A percentile compares a stretch with the other conserved stretches of the same genome.
Evolutionary conservation across 2,888 invertebrate species (phyloP).

Genomic region (Lithosia quadra): DNA sequence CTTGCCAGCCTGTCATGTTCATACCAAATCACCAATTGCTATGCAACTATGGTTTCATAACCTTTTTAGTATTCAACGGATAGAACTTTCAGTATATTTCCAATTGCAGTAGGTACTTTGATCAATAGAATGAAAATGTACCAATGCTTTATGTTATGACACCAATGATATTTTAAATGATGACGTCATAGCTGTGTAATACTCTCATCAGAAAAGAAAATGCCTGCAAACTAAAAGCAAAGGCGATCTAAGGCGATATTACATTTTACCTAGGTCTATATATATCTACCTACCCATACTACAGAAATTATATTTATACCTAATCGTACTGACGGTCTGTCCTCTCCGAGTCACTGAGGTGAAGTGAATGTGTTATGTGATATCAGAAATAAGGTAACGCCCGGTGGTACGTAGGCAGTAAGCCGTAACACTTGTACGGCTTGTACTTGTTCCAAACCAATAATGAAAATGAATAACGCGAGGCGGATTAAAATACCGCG

Average conservation of each 20-base stretch:
- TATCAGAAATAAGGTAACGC: no score
- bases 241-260: no score
- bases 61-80: conserved; percentile 38
- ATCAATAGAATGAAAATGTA: conserved; percentile 8
- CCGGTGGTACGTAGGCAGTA: no score
- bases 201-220: background rate
- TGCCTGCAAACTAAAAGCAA: background rate
- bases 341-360: background rate
- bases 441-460: no score
- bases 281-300: no score
- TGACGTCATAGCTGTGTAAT: background rate
- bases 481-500: background rate
- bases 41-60: conserved; percentile 40
- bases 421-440: background rate
- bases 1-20: conserved; percentile 2
- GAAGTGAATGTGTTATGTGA: background rate
- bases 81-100: conserved; percentile 22
- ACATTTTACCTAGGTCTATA: no score
- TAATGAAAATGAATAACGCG: background rate
- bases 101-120: conserved; percentile 5
- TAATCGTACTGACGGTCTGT: no score
- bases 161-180: background rate
- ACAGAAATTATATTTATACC: no score
- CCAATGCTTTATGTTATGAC: background rate
- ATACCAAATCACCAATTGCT: conserved; percentile 30